Base-by-base conservation (phyloP, 2,113 vertebrate genomes). In the Casuarius casuarius region DNA sequence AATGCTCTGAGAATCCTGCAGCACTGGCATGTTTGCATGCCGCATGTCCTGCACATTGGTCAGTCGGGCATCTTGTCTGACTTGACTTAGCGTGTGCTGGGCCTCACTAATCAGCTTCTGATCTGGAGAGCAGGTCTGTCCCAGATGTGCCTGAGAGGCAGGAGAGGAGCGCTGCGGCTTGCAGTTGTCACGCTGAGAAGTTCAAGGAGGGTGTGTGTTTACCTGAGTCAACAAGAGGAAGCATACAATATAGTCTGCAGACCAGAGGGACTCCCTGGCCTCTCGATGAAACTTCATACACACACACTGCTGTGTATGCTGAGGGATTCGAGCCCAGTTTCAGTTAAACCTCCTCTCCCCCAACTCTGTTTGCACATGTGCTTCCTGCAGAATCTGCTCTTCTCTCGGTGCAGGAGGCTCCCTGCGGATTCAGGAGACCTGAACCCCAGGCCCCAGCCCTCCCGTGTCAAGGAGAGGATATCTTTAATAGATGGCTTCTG, bases 1-100 rank as follows among this genome's bases (percentile, higher is more conserved):
- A 33, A 28, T 2, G 4, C 49, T 48, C 29, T 72, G 1, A 33
- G 13, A 21, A 0, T 9, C 18, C 26, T 14, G 68, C 21, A 26
- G 56, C 1, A 1, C n/a, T 56, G 58, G 13, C 25, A 7, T 3
- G 2, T 68, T 54, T 67, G 16, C 38, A 26, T 3, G 7, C 7
- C 56, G 48, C 26, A 62, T 18, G 0, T 15, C 76, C 51, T 3
- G 9, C 9, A 2, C 26, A 19, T 26, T 87, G 38, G 67, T 70
- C 44, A 22, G 21, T 70, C 9, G 9, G 13, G 31, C 46, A 44
- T 70, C 31, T 70, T 49, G 67, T 49, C 46, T 19, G 46, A 48
- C 46, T 46, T 46, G 44, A 5, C 44, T 48, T 48, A 48, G n/a
- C 5, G 6, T 38, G 46, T 38, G 28, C 12, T 49, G 58, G 14